These are phyloP conservation scores for Leptinotarsa juncta DNA, from an alignment of 2,888 invertebrate genomes.

Conservation along the genomic window DNA sequence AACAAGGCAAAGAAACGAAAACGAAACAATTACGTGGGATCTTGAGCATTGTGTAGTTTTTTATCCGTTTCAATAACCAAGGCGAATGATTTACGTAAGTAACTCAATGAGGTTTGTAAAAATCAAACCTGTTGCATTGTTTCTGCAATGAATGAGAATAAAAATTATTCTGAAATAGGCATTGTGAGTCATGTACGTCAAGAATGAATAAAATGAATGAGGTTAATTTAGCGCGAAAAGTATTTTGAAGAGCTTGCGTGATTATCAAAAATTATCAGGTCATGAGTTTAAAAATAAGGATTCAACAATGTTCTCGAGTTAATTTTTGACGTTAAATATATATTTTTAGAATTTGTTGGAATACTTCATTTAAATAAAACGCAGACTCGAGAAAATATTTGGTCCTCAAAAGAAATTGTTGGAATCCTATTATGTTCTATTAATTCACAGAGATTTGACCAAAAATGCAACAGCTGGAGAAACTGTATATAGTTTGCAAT, in stretches of 20 bases:
- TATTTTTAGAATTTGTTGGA: too few species aligned
- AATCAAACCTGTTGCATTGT: constrained; percentile 10
- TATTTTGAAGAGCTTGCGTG: not conserved
- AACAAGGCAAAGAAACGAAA: constrained; percentile 5
- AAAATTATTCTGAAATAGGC: constrained; percentile 4
- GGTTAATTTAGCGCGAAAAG: not conserved
- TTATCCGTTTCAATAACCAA: constrained; percentile 19
- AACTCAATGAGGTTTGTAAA: constrained; percentile 14
- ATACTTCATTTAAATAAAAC: too few species aligned
- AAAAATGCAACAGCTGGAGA: too few species aligned
- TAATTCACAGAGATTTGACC: too few species aligned
- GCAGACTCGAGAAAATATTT: too few species aligned
- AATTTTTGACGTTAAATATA: too few species aligned
- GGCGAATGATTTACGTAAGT: constrained; percentile 14
- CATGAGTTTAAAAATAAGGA: too few species aligned
- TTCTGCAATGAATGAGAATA: constrained; percentile 5
- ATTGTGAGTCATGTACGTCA: constrained; percentile 4
- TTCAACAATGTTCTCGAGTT: too few species aligned
- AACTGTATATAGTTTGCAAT: too few species aligned
- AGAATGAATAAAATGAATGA: not conserved
- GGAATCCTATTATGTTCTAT: too few species aligned
- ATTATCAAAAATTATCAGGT: too few species aligned
- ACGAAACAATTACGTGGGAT: constrained; percentile 15
- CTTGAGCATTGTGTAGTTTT: constrained; percentile 11
- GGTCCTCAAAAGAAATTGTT: too few species aligned